phyloP scores from a whole-genome alignment of 1,140 invertebrate genomes.

The Calliopsis andreniformis region DNA sequence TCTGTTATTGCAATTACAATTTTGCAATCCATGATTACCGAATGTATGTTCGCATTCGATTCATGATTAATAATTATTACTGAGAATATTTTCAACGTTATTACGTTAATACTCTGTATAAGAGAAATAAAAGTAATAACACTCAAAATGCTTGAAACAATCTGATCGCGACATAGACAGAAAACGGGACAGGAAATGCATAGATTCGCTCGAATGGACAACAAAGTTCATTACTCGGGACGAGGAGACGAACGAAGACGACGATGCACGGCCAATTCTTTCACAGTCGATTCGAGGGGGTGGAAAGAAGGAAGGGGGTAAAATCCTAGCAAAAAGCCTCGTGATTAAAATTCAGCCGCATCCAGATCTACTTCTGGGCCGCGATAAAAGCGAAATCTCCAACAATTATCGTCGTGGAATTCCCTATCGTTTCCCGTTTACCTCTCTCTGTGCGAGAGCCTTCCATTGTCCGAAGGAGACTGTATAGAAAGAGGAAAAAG shows the following conservation, averaged over 20 bases:
- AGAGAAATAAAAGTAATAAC: not conserved
- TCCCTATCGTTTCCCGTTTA: conserved; percentile 57
- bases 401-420: conserved; percentile 60
- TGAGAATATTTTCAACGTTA: too few relatives aligned
- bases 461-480: conserved; percentile 53
- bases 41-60: too few relatives aligned
- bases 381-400: conserved; percentile 53
- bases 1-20: not conserved
- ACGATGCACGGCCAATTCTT: conserved; percentile 9
- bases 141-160: too few relatives aligned
- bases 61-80: too few relatives aligned
- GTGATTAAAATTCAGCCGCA: conserved; percentile 63
- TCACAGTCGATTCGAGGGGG: not conserved
- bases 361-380: conserved; percentile 25
- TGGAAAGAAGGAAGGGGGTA: too few relatives aligned
- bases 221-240: not conserved
- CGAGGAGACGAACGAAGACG: not conserved
- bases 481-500: conserved; percentile 30
- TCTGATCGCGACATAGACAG: not conserved
- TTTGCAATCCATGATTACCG: conserved; percentile 13
- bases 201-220: not conserved
- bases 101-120: too few relatives aligned
- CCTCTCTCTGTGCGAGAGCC: conserved; percentile 42
- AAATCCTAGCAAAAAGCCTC: not conserved
- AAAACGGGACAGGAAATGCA: too few relatives aligned